A percentile compares a stretch with the other conserved stretches of the same genome.
Evolutionary conservation across 2,888 invertebrate genomes (phyloP).

Genomic region (Nesidiocoris tenuis): DNA sequence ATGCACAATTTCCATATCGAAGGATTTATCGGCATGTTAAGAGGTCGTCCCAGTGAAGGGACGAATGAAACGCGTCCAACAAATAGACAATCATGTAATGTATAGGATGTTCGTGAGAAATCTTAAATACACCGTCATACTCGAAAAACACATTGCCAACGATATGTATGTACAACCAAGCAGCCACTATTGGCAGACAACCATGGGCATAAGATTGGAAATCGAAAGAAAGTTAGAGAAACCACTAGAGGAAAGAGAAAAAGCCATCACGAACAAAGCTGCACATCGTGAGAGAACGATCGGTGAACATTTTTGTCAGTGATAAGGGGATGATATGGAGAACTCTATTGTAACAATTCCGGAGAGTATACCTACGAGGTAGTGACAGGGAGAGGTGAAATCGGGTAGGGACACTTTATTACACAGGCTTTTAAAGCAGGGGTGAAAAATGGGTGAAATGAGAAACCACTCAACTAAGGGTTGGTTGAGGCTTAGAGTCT

Average conservation of each 20-base stretch:
- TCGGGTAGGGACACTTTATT: too few relatives aligned
- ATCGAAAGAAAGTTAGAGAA: constrained; percentile 24
- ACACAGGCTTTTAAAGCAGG: too few relatives aligned
- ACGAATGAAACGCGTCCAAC: constrained; percentile 7
- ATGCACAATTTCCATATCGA: too few relatives aligned
- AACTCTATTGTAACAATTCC: too few relatives aligned
- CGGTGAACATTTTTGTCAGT: too few relatives aligned
- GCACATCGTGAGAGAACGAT: background rate
- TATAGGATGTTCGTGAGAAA: constrained; percentile 5
- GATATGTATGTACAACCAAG: constrained; percentile 44
- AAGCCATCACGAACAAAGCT: constrained; percentile 14
- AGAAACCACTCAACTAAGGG: too few relatives aligned
- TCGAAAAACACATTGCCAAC: constrained; percentile 44
- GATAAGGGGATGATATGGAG: too few relatives aligned
- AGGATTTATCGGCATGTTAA: too few relatives aligned
- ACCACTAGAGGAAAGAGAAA: constrained; percentile 11
- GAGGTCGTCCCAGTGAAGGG: constrained; percentile 14
- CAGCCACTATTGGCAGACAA: constrained; percentile 45
- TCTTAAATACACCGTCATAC: constrained; percentile 40
- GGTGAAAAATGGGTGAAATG: too few relatives aligned
- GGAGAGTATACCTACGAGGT: too few relatives aligned
- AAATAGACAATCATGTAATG: constrained; percentile 17
- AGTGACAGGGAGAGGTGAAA: too few relatives aligned
- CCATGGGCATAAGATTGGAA: constrained; percentile 16
- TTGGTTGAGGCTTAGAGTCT: too few relatives aligned